Percentiles rank a stretch among this genome's conserved stretches.
These are phyloP conservation scores for Protonibea diacanthus DNA, from an alignment of 2,797 vertebrate genomes.

Conservation along the genomic window DNA sequence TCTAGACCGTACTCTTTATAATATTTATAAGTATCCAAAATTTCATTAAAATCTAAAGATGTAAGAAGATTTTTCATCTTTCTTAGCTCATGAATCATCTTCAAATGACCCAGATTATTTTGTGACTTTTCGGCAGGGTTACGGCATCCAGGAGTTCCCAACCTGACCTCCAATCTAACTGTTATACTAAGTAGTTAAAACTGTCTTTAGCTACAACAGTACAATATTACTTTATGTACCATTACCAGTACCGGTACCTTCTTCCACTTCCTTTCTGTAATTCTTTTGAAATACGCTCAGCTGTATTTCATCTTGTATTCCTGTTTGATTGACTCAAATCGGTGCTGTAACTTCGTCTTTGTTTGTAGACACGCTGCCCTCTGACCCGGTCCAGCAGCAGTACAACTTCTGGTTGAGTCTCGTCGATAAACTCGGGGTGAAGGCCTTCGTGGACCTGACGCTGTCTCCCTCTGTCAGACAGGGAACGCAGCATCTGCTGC, in stretches of 20 bases:
- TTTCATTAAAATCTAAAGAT: not conserved
- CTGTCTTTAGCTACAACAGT: not conserved
- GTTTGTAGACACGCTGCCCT: slow-evolving; percentile 87
- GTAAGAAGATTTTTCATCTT: not conserved
- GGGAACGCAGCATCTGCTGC: slow-evolving; percentile 93
- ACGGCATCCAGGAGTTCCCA: too few relatives aligned
- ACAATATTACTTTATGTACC: too few relatives aligned
- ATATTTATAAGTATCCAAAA: not conserved
- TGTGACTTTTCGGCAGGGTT: too few relatives aligned
- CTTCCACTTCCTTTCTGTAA: not conserved
- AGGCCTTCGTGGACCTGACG: slow-evolving; percentile 94
- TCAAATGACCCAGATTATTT: too few relatives aligned
- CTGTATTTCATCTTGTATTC: not conserved
- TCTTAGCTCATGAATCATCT: not conserved
- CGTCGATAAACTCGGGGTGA: slow-evolving; percentile 93
- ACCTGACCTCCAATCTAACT: too few relatives aligned
- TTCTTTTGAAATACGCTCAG: not conserved
- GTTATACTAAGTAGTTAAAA: not conserved
- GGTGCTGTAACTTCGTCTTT: not conserved
- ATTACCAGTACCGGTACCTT: too few relatives aligned
- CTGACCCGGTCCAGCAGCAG: slow-evolving; percentile 93
- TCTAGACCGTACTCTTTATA: too few relatives aligned
- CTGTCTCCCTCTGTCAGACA: slow-evolving; percentile 91
- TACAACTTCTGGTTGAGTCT: slow-evolving; percentile 95
- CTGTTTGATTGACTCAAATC: not conserved